Base-by-base conservation (phyloP, 2,888 invertebrate species). In the Ditula angustiorana region DNA sequence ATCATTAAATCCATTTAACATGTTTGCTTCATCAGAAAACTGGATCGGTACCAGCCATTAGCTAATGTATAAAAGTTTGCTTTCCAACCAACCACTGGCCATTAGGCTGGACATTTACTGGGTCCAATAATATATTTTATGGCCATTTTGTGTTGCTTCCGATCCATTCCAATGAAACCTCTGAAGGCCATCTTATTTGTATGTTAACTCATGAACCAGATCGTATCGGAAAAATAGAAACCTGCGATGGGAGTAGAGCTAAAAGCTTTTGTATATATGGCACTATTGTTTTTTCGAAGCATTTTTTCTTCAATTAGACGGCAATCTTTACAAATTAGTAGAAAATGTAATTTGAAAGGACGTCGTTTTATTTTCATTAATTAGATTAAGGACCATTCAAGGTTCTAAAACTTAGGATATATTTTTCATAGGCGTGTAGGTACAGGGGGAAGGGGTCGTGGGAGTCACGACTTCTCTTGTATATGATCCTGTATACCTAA, bases 31-130 rank as follows among this genome's bases (percentile, higher is more conserved):
- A 21, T 30, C 41, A n/a, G n/a, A 33, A 44, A 35, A 26, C 26
- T 19, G 2, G 41, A 58, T 58, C 33, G 33, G n/a, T 37, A 56
- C 33, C 23, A 13, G 7, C 44, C 57, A 63, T 63, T 58, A 58
- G 44, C 44, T 58, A 58, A 63, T 52, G 57, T 44, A 46, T n/a
- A 19, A 44, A 52, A 52, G 44, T 63, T 44, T 13, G 10, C 19
- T 50, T 30, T 50, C 41, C 49, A n/a, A 62, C 49, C 10, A 19
- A 41, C 41, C 57, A 44, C n/a, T n/a, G 41, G 52, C 30, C 49
- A 56, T 56, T 53, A 62, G 5, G 37, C 10, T 8, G 13, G 28
- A 28, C 37, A 49, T 61, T 37, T 13, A 47, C 30, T 47, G 26
- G 23, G 19, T 37, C 35, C 35, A 37, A 19, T 24, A 26, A 49